Base-by-base conservation (phyloP, 2,797 vertebrate genomes). In the Acipenser transmontanus region DNA sequence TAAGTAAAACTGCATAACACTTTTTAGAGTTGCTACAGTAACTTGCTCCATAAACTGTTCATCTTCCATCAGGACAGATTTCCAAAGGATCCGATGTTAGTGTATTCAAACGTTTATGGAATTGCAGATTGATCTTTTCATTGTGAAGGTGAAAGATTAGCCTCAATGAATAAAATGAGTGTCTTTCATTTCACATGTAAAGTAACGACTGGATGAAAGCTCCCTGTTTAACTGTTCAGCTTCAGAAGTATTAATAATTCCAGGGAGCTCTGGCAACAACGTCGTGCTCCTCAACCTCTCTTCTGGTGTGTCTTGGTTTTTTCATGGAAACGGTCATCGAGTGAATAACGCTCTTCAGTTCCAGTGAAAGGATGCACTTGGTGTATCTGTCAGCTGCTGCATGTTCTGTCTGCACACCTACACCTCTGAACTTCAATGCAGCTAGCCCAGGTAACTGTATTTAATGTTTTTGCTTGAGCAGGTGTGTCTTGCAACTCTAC, bases 161-260 rank as follows among this genome's bases (percentile, higher is more conserved):
- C 13, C 68, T 13, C 1, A 71, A 11, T 11, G 68, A 62, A 13
- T 69, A 48, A 59, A 74, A 13, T 74, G 65, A 1, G 4, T 17
- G 13, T 71, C 59, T 11, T 71, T 71, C 64, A 71, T 66, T 20
- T 66, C 50, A 3, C 62, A 67, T 0, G 68, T 59, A 17, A 64
- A 74, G 13, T 74, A 74, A 1, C 47, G 47, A 49, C 59, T 69
- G 7, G 62, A 69, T n/a, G 13, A 70, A 67, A 7, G 63, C 59
- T 70, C 68, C 62, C 66, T 65, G 62, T 74, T 71, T n/a, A 67
- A n/a, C 48, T 71, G 70, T 50, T 71, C 67, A 62, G 70, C 54
- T 64, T 20, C 50, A 11, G 65, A 57, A 8, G 67, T 71, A 50
- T 67, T 69, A 7, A 66, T 49, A 7, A 66, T 13, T 49, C 59